Conservation (phyloP, 2,888 invertebrate species). For the Tachina lurida region DNA sequence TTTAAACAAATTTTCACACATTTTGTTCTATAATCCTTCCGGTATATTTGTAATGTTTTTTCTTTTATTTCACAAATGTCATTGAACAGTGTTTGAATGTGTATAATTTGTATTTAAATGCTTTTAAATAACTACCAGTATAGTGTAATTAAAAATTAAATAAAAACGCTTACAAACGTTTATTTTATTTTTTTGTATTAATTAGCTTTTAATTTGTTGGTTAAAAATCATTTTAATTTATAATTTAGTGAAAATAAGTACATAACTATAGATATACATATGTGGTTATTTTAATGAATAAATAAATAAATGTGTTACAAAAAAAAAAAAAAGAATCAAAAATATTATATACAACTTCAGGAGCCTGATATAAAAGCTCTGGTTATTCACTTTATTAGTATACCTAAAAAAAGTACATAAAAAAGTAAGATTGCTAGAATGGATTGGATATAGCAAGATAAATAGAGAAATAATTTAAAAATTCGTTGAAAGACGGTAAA, state of each 20-base stretch:
- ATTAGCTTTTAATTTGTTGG: conserved; percentile 37
- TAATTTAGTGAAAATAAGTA: conserved; percentile 13
- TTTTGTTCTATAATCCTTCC: conserved; percentile 41
- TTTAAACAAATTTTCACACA: conserved; percentile 61
- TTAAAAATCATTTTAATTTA: conserved; percentile 7
- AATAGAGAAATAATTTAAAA: too few species aligned
- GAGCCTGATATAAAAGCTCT: too few species aligned
- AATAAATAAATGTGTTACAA: background rate
- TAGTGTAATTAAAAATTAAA: conserved; percentile 12
- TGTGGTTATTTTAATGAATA: conserved; percentile 9
- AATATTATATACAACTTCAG: too few species aligned
- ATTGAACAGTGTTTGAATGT: conserved; percentile 52
- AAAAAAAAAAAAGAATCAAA: too few species aligned
- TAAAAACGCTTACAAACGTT: background rate
- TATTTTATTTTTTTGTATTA: conserved; percentile 9
- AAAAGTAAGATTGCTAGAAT: too few species aligned
- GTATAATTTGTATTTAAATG: conserved; percentile 48
- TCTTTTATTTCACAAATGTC: conserved; percentile 51
- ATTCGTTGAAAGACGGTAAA: too few species aligned
- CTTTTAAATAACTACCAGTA: conserved; percentile 35
- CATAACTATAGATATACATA: background rate
- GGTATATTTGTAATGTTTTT: conserved; percentile 32
- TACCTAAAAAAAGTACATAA: too few species aligned
- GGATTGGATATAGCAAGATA: too few species aligned
- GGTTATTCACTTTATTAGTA: too few species aligned